Evolutionary conservation across 2,113 vertebrate species (phyloP), one percentile per base, ranked within the genome.

Genomic region (Etheostoma cragini): DNA sequence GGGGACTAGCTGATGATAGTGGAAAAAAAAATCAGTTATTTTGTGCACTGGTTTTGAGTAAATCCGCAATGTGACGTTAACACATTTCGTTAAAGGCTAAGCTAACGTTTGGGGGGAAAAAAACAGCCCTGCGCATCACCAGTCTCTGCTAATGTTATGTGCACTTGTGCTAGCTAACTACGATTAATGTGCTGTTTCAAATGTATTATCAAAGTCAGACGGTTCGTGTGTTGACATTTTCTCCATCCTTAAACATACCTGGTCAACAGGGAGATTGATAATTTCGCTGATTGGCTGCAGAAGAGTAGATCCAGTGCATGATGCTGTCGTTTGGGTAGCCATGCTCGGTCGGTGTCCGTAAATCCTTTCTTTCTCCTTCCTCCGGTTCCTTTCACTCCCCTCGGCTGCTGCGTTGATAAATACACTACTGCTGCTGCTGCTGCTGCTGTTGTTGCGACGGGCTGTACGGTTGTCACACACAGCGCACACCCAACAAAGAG

Each of bases 281-380:
- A 97, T 97, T 78, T 97, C 94, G 94, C 97, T 98, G 91, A 99
- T 96, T 58, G 97, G 97, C 94, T 97, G 96, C 93, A 99, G 91
- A 86, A 99, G 93, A 91, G 95, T 96, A 89, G 96, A 98, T 90
- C 97, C 97, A 21, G 97, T 99, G 88, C 95, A 95, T 66, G 95
- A 91, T 82, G 90, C 96, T 93, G 95, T 95, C 91, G 93, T 95
- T 91, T 95, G 92, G 87, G 96, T 95, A 87, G 96, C 95, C 97
- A 97, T 98, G 94, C 95, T 95, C 79, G 83, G 76, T 75, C 65
- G 73, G 70, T 70, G 72, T 86, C 73, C 70, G 75, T 86, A 87
- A 87, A 86, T 87, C 80, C 80, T 77, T 81, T 56, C 53, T 71
- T 65, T 84, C 52, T 66, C 80, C 65, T 61, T 54, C 86, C 68